Conservation (phyloP, 2,113 vertebrate genomes). For the Empidonax alnorum region DNA sequence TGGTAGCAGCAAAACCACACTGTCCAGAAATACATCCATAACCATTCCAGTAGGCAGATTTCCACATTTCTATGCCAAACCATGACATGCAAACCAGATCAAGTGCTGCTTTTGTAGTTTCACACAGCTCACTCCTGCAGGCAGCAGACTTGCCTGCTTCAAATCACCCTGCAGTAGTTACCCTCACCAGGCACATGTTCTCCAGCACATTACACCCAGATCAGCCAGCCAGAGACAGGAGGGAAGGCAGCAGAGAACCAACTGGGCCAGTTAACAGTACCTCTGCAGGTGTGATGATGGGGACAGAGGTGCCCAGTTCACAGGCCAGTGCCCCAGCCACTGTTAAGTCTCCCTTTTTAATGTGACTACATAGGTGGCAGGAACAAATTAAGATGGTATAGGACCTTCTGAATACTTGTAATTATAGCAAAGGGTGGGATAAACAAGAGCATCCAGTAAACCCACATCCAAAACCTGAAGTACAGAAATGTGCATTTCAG, state of each 20-base stretch:
- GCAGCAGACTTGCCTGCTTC: background rate
- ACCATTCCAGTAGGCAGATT: background rate
- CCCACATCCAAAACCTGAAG: background rate
- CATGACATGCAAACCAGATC: rapidly evolving
- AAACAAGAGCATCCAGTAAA: background rate
- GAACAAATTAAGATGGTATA: background rate
- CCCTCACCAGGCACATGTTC: rapidly evolving
- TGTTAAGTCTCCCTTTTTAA: background rate
- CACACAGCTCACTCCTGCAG: background rate
- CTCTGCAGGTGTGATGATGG: background rate
- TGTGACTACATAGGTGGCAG: background rate
- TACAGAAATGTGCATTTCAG: background rate
- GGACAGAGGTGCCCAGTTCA: background rate
- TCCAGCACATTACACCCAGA: background rate
- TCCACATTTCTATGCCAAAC: background rate
- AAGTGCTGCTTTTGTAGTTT: background rate
- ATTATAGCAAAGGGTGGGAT: background rate
- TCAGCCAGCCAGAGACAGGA: background rate
- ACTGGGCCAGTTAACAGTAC: rapidly evolving
- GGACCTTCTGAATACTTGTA: background rate
- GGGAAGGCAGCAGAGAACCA: background rate
- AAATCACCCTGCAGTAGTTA: background rate
- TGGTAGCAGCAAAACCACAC: background rate
- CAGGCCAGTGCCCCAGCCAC: too few species aligned
- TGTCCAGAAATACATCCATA: background rate